Evolutionary conservation across 2,113 vertebrate genomes (phyloP), one percentile per base, ranked within the genome.

Genomic region (Caranx ignobilis): DNA sequence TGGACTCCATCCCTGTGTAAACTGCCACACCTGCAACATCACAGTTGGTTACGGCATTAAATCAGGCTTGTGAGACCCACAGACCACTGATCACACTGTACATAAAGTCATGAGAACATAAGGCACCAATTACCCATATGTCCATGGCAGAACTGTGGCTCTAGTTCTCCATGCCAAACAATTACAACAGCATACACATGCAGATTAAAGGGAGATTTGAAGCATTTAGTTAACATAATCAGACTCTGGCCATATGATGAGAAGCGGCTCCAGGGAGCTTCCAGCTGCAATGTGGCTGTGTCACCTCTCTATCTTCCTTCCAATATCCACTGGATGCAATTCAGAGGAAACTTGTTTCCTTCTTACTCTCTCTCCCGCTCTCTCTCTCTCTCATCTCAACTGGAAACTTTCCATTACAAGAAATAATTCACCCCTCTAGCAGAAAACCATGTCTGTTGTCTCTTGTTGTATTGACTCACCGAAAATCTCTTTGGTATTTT

Each of bases 1-100:
- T 99, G 81, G 98, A 97, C 93, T 99, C 98, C 98, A 99, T 99
- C 84, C 98, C 98, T 0, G 98, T 99, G 88, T 99, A 99, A 65
- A 99, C 94, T 6, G 98, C 98, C 87, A 99, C 97, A 91, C 97
- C 98, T 99, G 91, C 48, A 93, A 93, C 45, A 85, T 55, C 37
- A 75, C 31, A 84, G 65, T 13, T 10, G 9, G 7, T 50, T 35
- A 5, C 54, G 16, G 11, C 13, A 52, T 66, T 32, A 71, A 16
- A 37, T 1, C 2, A 31, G 1, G 21, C 11, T 41, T 13, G 5
- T 13, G 15, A 26, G 16, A 54, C n/a, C 16, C 39, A 31, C 39
- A n/a, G 7, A 45, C 4, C 7, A 8, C 7, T 62, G 4, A 43
- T 10, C 2, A 2, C 50, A 7, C 61, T 32, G 12, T 5, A 3